phyloP scores from a whole-genome alignment of 2,113 vertebrate species.

The Zosterops pallidus region DNA sequence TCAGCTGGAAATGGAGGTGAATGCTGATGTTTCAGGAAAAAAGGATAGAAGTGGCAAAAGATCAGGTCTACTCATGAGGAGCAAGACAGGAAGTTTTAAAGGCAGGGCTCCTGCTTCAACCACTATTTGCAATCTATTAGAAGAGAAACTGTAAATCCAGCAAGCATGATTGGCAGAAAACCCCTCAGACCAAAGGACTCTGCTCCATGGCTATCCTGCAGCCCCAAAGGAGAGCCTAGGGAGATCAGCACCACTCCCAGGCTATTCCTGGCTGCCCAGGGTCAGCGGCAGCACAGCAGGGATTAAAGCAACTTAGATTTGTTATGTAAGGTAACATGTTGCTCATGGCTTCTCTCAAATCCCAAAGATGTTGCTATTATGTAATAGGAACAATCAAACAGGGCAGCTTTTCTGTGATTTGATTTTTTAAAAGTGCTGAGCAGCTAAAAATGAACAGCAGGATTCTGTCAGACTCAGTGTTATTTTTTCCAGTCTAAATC shows the following conservation, averaged over 20 bases:
- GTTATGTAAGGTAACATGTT: conserved; percentile 32
- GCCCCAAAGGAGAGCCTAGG: neutral
- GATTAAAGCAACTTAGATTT: conserved; percentile 26
- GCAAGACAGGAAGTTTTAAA: neutral
- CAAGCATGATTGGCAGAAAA: neutral
- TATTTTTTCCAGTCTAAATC: neutral
- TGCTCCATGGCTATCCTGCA: neutral
- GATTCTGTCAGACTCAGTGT: neutral
- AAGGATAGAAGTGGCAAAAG: fast-evolving
- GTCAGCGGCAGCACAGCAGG: neutral
- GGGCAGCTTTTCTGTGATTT: neutral
- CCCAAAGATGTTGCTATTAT: conserved; percentile 4
- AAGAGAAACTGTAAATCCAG: neutral
- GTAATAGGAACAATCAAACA: conserved; percentile 37
- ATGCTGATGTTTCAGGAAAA: neutral
- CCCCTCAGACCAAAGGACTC: neutral
- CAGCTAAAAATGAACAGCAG: neutral
- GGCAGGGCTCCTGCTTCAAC: neutral
- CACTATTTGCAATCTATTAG: neutral
- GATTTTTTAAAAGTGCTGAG: conserved; percentile 6
- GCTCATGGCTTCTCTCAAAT: conserved; percentile 12
- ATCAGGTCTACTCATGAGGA: neutral
- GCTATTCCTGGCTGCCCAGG: neutral
- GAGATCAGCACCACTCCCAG: neutral
- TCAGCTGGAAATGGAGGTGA: neutral